Evolutionary conservation across 1,140 invertebrate species (phyloP).

Genomic region (Drosophila kohkoa): DNA sequence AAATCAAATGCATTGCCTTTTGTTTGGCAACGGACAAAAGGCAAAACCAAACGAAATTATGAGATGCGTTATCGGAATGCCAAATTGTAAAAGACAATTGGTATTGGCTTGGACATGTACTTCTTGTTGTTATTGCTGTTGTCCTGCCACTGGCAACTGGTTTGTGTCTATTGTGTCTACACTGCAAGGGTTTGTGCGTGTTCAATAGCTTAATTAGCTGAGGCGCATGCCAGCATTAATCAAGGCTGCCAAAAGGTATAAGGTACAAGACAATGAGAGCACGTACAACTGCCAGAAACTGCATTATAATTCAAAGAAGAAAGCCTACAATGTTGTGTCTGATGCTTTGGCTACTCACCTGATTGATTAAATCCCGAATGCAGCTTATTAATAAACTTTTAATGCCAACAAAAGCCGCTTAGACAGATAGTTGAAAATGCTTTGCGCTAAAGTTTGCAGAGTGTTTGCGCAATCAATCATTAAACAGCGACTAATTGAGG

Average conservation of each 20-base stretch:
- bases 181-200: not conserved
- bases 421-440: slow-evolving; percentile 18
- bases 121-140: slow-evolving; percentile 9
- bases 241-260: slow-evolving; percentile 26
- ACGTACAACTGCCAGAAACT: slow-evolving; percentile 43
- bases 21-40: slow-evolving; percentile 5
- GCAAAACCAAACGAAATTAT: slow-evolving; percentile 22
- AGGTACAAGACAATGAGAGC: slow-evolving; percentile 13
- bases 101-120: not conserved
- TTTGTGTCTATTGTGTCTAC: slow-evolving; percentile 9
- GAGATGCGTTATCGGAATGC: slow-evolving; percentile 15
- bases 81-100: slow-evolving; percentile 34
- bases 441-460: slow-evolving; percentile 8
- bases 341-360: not conserved
- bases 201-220: slow-evolving; percentile 48
- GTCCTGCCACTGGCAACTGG: slow-evolving; percentile 1
- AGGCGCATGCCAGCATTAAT: slow-evolving; percentile 43
- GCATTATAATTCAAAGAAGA: not conserved
- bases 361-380: slow-evolving; percentile 16
- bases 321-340: not conserved
- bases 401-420: slow-evolving; percentile 55
- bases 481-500: slow-evolving; percentile 18
- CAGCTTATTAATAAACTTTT: slow-evolving; percentile 70
- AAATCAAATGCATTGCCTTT: slow-evolving; percentile 26
- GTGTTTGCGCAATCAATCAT: slow-evolving; percentile 50